Evolutionary conservation across 2,888 invertebrate species (phyloP).

Genomic region (Shargacucullia verbasci): DNA sequence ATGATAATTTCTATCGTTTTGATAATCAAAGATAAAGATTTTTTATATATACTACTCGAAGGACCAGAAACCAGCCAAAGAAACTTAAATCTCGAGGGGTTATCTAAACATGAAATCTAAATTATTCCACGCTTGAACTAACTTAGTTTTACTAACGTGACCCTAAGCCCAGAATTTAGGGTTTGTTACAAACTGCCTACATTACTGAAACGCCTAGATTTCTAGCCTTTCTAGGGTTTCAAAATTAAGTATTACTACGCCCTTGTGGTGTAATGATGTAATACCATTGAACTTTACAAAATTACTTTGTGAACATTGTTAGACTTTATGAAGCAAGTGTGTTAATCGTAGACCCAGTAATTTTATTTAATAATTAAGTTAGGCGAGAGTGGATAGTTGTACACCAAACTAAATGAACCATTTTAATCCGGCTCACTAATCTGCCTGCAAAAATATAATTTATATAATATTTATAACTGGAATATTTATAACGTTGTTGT

Average conservation of each 20-base stretch:
- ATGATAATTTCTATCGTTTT: too few relatives aligned
- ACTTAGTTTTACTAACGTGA: slow-evolving; percentile 47
- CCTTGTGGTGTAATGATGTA: slow-evolving; percentile 14
- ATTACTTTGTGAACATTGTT: slow-evolving; percentile 11
- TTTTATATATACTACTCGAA: too few relatives aligned
- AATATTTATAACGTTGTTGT: too few relatives aligned
- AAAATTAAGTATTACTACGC: slow-evolving; percentile 30
- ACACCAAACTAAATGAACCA: too few relatives aligned
- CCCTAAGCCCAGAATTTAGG: slow-evolving; percentile 23
- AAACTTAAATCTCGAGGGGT: slow-evolving; percentile 19
- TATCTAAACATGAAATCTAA: slow-evolving; percentile 32
- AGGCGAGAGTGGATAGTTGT: too few relatives aligned
- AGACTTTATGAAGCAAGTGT: background rate
- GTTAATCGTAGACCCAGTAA: too few relatives aligned
- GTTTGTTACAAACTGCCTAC: slow-evolving; percentile 38
- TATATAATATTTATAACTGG: too few relatives aligned
- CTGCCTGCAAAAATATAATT: too few relatives aligned
- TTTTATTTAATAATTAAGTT: too few relatives aligned
- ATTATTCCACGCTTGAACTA: slow-evolving; percentile 44
- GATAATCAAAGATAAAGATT: too few relatives aligned
- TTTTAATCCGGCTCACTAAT: too few relatives aligned
- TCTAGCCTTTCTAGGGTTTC: slow-evolving; percentile 16
- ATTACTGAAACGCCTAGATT: slow-evolving; percentile 44
- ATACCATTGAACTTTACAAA: slow-evolving; percentile 34
- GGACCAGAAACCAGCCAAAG: slow-evolving; percentile 6